phyloP scores from a whole-genome alignment of 2,888 invertebrate genomes.

The Caenorhabditis becei region DNA sequence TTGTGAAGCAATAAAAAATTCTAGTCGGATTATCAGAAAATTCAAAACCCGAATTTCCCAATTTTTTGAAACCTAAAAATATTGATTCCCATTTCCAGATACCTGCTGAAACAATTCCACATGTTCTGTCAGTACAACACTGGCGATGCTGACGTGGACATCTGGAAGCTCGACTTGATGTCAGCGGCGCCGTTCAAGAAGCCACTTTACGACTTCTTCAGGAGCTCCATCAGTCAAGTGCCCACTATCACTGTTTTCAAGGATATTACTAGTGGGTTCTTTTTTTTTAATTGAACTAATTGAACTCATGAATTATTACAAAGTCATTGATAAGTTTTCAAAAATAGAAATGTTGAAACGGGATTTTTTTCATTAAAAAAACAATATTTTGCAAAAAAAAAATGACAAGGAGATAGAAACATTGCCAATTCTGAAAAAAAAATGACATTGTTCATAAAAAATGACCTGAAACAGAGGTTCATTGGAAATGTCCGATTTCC shows the following conservation, averaged over 20 bases:
- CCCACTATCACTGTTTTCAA: conserved; percentile 63
- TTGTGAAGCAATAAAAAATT: no score
- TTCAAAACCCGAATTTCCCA: neutral
- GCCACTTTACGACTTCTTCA: conserved; percentile 64
- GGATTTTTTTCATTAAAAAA: no score
- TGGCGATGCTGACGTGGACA: conserved; percentile 61
- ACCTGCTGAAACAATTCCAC: conserved; percentile 70
- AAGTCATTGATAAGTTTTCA: no score
- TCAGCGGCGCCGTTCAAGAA: conserved; percentile 61
- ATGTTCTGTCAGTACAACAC: conserved; percentile 65
- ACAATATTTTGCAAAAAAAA: no score
- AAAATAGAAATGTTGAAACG: no score
- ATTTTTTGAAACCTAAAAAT: conserved; percentile 7
- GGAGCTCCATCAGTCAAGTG: conserved; percentile 65
- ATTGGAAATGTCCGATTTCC: no score
- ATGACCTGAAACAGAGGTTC: no score
- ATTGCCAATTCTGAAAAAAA: no score
- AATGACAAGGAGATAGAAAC: no score
- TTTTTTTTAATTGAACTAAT: neutral
- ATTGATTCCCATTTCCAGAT: conserved; percentile 29
- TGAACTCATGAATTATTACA: no score
- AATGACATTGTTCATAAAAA: no score
- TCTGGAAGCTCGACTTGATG: conserved; percentile 64
- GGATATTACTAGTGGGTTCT: conserved; percentile 60
- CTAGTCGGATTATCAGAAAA: no score